phyloP scores from a whole-genome alignment of 2,797 vertebrate species.

The Dendrocincla fuliginosa region DNA sequence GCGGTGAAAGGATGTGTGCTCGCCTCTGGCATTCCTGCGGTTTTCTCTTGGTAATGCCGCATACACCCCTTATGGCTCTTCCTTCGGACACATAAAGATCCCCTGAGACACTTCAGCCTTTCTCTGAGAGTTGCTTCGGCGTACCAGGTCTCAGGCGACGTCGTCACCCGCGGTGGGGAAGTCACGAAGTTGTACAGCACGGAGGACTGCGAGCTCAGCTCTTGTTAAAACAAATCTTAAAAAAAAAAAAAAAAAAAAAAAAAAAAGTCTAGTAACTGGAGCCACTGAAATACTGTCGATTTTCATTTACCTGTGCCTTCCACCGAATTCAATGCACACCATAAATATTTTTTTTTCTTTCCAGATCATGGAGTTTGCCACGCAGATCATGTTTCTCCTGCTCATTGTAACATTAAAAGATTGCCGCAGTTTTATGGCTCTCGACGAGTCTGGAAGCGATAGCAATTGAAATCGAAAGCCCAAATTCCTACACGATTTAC shows the following conservation, averaged over 20 bases:
- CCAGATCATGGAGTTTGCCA: background rate
- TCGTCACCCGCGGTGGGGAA: rapidly evolving
- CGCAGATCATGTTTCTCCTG: background rate
- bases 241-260: background rate
- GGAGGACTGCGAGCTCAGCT: background rate
- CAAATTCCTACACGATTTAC: background rate
- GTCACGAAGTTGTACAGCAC: background rate
- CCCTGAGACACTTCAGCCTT: background rate
- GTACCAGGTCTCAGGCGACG: background rate
- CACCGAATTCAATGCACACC: background rate
- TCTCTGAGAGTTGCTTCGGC: background rate
- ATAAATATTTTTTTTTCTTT: background rate
- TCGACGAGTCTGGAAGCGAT: background rate
- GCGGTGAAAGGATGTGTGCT: background rate
- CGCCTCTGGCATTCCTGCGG: background rate
- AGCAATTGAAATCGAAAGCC: background rate
- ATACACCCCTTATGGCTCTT: background rate
- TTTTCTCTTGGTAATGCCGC: background rate
- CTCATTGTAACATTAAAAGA: background rate
- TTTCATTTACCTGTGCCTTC: background rate
- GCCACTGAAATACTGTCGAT: background rate
- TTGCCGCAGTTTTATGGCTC: background rate
- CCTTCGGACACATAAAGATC: background rate
- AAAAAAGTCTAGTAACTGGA: rapidly evolving
- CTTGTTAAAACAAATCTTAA: background rate